These are phyloP conservation scores for Cotesia chilonis DNA, from an alignment of 1,140 invertebrate genomes.

Conservation along the genomic window DNA sequence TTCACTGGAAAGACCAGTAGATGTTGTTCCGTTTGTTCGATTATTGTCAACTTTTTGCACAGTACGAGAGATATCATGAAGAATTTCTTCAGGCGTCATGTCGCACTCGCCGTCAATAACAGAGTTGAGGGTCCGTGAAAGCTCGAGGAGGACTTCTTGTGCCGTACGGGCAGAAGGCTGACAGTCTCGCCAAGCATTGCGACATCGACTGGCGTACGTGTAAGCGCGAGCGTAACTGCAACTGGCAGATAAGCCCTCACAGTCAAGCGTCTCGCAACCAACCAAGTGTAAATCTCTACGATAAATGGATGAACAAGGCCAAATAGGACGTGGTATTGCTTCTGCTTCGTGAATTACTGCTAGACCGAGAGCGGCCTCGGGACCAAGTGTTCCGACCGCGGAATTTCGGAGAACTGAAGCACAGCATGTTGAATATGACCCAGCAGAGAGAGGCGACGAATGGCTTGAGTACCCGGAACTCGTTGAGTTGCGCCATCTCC, in stretches of 20 bases:
- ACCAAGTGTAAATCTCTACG: constrained; percentile 37
- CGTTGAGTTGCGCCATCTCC: constrained; percentile 53
- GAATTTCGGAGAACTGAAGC: constrained; percentile 33
- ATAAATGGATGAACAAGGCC: constrained; percentile 45
- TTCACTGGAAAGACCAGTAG: constrained; percentile 24
- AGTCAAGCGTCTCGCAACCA: constrained; percentile 41
- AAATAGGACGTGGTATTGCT: constrained; percentile 51
- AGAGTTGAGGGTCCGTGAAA: constrained; percentile 62
- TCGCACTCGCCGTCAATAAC: constrained; percentile 59
- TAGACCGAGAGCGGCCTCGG: constrained; percentile 34
- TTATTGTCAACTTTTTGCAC: constrained; percentile 52
- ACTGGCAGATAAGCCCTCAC: constrained; percentile 40
- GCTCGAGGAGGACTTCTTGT: constrained; percentile 60
- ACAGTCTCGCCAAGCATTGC: constrained; percentile 25
- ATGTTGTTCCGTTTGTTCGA: constrained; percentile 37
- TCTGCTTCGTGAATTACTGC: constrained; percentile 53
- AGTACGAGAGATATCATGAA: constrained; percentile 59
- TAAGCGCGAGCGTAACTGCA: constrained; percentile 28
- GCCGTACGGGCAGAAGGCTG: constrained; percentile 46
- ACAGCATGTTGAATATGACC: constrained; percentile 46
- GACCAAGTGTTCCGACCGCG: constrained; percentile 22
- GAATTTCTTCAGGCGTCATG: constrained; percentile 59
- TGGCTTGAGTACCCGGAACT: constrained; percentile 58
- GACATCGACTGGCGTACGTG: constrained; percentile 29
- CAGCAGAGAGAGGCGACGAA: constrained; percentile 51